phyloP scores from a whole-genome alignment of 2,888 invertebrate species.

The Dryobota labecula region DNA sequence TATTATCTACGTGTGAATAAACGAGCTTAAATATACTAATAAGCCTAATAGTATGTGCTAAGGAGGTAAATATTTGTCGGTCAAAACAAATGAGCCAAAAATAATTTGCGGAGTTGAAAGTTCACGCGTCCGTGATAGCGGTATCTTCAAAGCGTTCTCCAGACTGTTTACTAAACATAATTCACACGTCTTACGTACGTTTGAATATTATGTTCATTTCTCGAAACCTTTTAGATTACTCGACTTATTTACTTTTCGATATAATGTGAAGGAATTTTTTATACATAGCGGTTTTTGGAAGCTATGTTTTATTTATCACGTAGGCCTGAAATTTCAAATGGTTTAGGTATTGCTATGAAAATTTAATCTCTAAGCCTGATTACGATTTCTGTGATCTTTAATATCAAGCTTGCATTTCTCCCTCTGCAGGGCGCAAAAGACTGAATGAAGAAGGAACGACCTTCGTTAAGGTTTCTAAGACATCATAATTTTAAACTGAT shows the following conservation, averaged over 20 bases:
- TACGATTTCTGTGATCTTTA: background rate
- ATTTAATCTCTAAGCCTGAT: background rate
- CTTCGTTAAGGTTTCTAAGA: constrained; percentile 1
- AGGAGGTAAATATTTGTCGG: constrained; percentile 38
- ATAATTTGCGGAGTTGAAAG: constrained; percentile 65
- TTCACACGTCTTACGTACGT: constrained; percentile 44
- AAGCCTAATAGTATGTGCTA: constrained; percentile 6
- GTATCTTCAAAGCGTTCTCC: constrained; percentile 61
- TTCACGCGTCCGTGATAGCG: constrained; percentile 70
- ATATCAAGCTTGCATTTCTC: background rate
- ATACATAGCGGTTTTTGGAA: constrained; percentile 5
- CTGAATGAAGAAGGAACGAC: background rate
- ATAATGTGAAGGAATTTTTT: constrained; percentile 19
- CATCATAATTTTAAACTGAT: constrained; percentile 23
- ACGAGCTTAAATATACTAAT: background rate
- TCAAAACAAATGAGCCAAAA: constrained; percentile 42
- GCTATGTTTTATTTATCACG: constrained; percentile 25
- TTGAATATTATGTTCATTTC: constrained; percentile 54
- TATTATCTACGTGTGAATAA: constrained; percentile 27
- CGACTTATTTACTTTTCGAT: constrained; percentile 42
- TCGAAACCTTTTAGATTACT: constrained; percentile 48
- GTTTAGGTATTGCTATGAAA: constrained; percentile 1
- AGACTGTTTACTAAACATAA: constrained; percentile 61
- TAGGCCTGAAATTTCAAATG: constrained; percentile 2
- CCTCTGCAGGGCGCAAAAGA: background rate